These are phyloP conservation scores for Nephotettix cincticeps DNA, from an alignment of 1,140 invertebrate genomes.

Conservation along the genomic window DNA sequence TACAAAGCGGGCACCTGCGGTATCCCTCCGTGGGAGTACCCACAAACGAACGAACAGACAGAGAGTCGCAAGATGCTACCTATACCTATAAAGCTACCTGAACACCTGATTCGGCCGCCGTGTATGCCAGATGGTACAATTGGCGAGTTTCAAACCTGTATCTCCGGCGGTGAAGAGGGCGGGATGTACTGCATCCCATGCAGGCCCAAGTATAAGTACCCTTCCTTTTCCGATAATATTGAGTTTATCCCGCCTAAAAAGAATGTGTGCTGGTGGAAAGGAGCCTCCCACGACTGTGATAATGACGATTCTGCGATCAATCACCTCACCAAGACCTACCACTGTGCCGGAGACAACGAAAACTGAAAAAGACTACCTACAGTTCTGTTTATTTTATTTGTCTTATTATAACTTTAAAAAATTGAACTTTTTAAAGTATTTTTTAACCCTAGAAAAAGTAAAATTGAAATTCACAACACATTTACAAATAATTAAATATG, in stretches of 20 bases:
- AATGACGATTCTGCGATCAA: not conserved
- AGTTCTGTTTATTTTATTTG: no score
- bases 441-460: no score
- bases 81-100: constrained; percentile 1
- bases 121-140: constrained; percentile 4
- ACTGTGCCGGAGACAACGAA: no score
- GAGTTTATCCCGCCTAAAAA: not conserved
- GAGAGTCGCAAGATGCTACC: not conserved
- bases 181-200: not conserved
- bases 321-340: no score
- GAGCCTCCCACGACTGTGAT: not conserved
- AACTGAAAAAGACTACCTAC: no score
- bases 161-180: not conserved
- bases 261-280: not conserved
- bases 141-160: not conserved
- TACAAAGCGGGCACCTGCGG: constrained; percentile 29
- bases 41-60: not conserved
- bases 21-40: constrained; percentile 1
- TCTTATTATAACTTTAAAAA: no score
- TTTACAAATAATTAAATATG: no score
- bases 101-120: constrained; percentile 13
- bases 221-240: constrained; percentile 1
- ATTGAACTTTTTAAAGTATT: no score
- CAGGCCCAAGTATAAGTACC: not conserved
- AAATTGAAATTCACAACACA: no score